Evolutionary conservation across 2,797 vertebrate genomes (phyloP), one percentile per base, ranked within the genome.

Genomic region (Macroramphosus scolopax): DNA sequence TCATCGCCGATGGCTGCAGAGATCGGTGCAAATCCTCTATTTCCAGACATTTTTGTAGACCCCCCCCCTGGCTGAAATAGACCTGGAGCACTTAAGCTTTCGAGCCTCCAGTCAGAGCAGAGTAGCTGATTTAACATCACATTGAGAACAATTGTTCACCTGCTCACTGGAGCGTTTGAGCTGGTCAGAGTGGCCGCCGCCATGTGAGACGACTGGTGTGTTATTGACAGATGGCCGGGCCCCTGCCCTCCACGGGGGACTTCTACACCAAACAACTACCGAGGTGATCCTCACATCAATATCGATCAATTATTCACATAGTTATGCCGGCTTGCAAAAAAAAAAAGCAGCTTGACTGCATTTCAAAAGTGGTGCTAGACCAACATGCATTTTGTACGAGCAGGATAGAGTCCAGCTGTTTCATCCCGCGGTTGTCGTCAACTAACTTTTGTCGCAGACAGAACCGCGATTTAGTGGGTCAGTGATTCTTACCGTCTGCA

Each of bases 231-330:
- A 72, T 63, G 63, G 71, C 41, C 54, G 5, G 48, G 33, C 42
- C 36, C 65, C 44, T 28, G 50, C 49, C 67, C 60, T 56, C 72
- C 43, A 14, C 45, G 5, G 50, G 63, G 51, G 63, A 63, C 49
- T 60, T 71, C 74, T 16, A 68, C 66, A 74, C 56, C 77, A 75
- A 70, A 77, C 76, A 71, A 68, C 69, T 40, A 14, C 44, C 16
- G 14, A 72, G 65, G 63, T 50, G 67, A 81, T 80, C 77, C 70
- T 64, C 45, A 48, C 75, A 54, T 83, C 74, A 28, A 72, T 72
- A 76, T 22, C 33, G 58, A 80, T 86, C 76, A 80, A 85, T 85
- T 76, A 84, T 87, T 88, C 63, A 85, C 65, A 66, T 69, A 77
- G 74, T 68, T 77, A 62, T 29, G 64, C 68, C 20, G 50, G 57